Evolutionary conservation across 2,113 vertebrate genomes (phyloP), one percentile per base, ranked within the genome.

Genomic region (Rhynchomys soricoides): DNA sequence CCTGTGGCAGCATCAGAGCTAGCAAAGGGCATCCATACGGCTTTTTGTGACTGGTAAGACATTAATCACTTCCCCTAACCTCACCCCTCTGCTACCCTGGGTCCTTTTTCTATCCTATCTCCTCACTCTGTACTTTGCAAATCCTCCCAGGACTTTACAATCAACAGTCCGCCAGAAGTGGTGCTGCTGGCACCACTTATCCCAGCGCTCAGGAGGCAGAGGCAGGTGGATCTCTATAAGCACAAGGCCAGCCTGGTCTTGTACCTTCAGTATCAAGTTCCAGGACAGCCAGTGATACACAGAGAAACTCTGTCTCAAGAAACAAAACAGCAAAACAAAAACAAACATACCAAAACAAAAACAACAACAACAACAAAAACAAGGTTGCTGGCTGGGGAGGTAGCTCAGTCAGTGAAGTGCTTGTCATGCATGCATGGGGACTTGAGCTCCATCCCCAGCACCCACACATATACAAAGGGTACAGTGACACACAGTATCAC

Each of bases 1-100:
- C 40, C 89, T 2, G 8, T 64, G n/a, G 59, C 0, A 16, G 73
- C 26, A 15, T 45, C 5, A 22, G 59, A 62, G 57, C 10, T 91
- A 95, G 19, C 82, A 40, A 40, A 37, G 34, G 11, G 22, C 2
- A 1, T 0, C 0, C 29, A 29, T 29, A 12, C 1, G 4, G 19
- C 7, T 86, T 86, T 64, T 50, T 13, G 21, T 0, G n/a, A 81
- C 22, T 22, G 50, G 12, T 0, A 0, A 19, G 74, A 68, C 52
- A 62, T 40, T 66, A 7, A 87, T 52, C 6, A 26, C 12, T 37
- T 64, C 71, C 86, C 37, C 64, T 66, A 31, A n/a, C 0, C 21
- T 29, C 52, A 0, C 29, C 43, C 3, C 26, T 64, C 79, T 73
- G 12, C 48, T 9, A 40, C 26, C 82, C 37, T 0, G 2, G 40